Percentiles rank a stretch among this genome's conserved stretches.
Evolutionary conservation across 2,113 vertebrate species (phyloP).

Genomic region (Alectura lathami): DNA sequence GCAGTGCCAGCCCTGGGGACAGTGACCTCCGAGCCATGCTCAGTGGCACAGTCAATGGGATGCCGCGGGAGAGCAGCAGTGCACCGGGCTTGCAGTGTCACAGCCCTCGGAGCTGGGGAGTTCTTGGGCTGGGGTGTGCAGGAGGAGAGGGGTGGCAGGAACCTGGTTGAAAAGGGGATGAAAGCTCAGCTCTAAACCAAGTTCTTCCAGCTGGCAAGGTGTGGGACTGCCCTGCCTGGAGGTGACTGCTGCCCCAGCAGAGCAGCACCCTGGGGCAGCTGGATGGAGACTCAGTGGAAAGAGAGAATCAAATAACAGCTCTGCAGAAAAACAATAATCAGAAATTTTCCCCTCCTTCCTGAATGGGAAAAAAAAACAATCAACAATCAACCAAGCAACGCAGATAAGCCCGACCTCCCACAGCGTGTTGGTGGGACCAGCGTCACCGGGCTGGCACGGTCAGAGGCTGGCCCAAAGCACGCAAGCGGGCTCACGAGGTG

Average conservation of each 20-base stretch:
- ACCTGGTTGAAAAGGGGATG: neutral
- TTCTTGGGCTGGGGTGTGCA: neutral
- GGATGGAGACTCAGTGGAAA: neutral
- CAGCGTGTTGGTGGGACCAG: rapidly evolving
- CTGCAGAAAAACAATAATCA: neutral
- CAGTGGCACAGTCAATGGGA: neutral
- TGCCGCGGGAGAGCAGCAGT: neutral
- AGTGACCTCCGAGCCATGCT: neutral
- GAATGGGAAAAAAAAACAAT: conserved; percentile 22
- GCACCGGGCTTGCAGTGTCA: neutral
- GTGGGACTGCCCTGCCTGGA: rapidly evolving
- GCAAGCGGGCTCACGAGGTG: neutral
- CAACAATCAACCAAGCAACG: neutral
- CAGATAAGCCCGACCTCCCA: conserved; percentile 8
- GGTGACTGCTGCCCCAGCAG: neutral
- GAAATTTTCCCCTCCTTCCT: neutral
- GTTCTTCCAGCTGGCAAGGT: rapidly evolving
- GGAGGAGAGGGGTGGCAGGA: neutral
- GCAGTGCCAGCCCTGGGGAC: neutral
- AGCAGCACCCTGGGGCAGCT: neutral
- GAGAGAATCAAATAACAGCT: neutral
- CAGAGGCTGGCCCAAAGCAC: rapidly evolving
- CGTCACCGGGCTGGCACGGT: neutral
- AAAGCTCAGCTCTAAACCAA: neutral
- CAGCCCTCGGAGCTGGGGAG: neutral